Percentiles rank a stretch among this genome's conserved stretches.
Evolutionary conservation across 2,888 invertebrate genomes (phyloP).

Genomic region (Tubiluchus corallicola): DNA sequence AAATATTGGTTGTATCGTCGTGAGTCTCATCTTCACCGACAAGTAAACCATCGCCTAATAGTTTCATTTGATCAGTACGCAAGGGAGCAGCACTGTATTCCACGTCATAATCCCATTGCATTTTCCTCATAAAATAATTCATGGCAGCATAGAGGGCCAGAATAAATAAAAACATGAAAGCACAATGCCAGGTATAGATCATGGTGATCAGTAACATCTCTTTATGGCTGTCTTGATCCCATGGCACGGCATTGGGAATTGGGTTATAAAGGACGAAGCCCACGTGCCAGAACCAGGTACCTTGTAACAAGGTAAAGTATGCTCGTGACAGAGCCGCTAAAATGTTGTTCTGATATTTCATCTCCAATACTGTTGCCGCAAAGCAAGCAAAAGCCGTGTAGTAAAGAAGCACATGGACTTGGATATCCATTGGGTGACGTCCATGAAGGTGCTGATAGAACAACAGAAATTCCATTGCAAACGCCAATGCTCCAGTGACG

Average conservation of each 20-base stretch:
- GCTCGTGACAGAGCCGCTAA: conserved; percentile 26
- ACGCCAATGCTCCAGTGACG: conserved; percentile 26
- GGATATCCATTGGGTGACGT: conserved; percentile 24
- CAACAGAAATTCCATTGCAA: conserved; percentile 31
- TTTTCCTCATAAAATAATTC: too few species aligned
- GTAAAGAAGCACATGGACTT: conserved; percentile 32
- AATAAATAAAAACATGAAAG: conserved; percentile 5
- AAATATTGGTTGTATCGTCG: too few species aligned
- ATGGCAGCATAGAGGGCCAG: too few species aligned
- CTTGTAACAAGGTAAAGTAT: conserved; percentile 32
- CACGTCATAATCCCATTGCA: too few species aligned
- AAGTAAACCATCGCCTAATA: too few species aligned
- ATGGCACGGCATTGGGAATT: conserved; percentile 18
- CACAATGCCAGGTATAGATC: conserved; percentile 25
- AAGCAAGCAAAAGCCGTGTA: conserved; percentile 26
- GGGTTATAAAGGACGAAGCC: conserved; percentile 35
- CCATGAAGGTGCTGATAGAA: conserved; percentile 35
- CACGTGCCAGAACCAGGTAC: conserved; percentile 36
- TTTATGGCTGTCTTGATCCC: conserved; percentile 27
- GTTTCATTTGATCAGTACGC: too few species aligned
- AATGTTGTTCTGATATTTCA: conserved; percentile 24
- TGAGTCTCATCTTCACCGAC: too few species aligned
- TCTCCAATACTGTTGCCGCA: conserved; percentile 25
- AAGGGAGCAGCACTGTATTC: too few species aligned
- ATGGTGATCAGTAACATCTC: conserved; percentile 32